Evolutionary conservation across 2,113 vertebrate species (phyloP).

Genomic region (Todiramphus chloris): DNA sequence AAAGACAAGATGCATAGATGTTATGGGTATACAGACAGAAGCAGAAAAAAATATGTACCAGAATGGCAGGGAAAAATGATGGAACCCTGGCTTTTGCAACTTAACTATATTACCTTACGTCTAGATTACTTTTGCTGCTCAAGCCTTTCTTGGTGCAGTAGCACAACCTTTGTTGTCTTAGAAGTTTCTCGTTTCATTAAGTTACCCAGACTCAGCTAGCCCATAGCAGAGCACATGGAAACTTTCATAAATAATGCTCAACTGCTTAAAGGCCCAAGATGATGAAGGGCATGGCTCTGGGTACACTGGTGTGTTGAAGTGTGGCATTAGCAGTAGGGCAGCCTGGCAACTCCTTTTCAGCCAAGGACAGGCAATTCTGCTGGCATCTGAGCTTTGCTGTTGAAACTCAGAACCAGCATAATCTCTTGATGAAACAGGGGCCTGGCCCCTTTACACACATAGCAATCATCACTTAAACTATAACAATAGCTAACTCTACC

Average conservation of each 20-base stretch:
- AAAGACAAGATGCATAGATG: slow-evolving; percentile 65
- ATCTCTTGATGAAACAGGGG: neutral
- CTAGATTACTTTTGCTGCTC: neutral
- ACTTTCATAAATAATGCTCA: neutral
- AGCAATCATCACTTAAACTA: neutral
- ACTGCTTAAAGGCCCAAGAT: neutral
- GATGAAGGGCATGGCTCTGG: neutral
- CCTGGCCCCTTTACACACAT: neutral
- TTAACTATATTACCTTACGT: neutral
- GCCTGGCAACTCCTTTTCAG: neutral
- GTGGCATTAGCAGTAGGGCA: neutral
- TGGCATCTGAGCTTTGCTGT: neutral
- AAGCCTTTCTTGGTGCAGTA: neutral
- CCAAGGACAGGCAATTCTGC: neutral
- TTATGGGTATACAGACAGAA: slow-evolving; percentile 44
- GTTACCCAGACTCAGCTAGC: neutral
- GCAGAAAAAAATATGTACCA: neutral
- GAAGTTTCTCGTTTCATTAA: neutral
- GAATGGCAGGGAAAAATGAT: neutral
- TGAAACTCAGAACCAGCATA: neutral
- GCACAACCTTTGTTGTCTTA: neutral
- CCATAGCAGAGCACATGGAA: neutral
- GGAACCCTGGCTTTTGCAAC: neutral
- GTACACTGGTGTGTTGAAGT: neutral
- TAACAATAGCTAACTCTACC: neutral